Evolutionary conservation across 2,888 invertebrate genomes (phyloP).

Genomic region (Anoplius nigerrimus): DNA sequence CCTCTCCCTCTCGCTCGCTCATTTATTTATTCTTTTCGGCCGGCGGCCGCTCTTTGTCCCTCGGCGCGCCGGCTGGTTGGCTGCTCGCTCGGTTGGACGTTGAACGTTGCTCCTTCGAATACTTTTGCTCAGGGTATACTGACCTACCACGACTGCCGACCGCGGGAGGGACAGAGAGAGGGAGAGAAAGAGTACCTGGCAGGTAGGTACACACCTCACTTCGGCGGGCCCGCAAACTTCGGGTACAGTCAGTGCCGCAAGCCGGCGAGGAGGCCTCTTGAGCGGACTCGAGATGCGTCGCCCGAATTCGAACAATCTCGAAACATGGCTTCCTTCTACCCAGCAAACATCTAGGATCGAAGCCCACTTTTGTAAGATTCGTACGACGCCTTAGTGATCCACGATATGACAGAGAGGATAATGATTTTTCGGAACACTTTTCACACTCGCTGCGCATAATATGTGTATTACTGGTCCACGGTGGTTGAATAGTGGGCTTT

Average conservation of each 20-base stretch:
- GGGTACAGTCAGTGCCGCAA: conserved; percentile 62
- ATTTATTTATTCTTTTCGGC: conserved; percentile 61
- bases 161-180: conserved; percentile 5
- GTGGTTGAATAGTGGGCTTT: too few relatives aligned
- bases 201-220: conserved; percentile 61
- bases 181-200: conserved; percentile 48
- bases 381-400: background rate
- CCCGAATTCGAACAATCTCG: too few relatives aligned
- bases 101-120: conserved; percentile 62
- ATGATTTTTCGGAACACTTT: too few relatives aligned
- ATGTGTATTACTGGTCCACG: too few relatives aligned
- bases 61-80: conserved; percentile 58
- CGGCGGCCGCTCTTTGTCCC: conserved; percentile 61
- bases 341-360: too few relatives aligned
- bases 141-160: conserved; percentile 53
- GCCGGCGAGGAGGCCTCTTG: conserved; percentile 13
- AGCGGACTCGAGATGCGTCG: background rate
- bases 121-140: conserved; percentile 56
- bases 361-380: too few relatives aligned
- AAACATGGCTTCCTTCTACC: too few relatives aligned
- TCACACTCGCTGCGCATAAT: too few relatives aligned
- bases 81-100: conserved; percentile 51
- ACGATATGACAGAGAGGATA: background rate
- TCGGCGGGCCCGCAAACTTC: conserved; percentile 66
- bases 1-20: conserved; percentile 41